Evolutionary conservation across 2,888 invertebrate genomes (phyloP), one percentile per base, ranked within the genome.

Genomic region (Dugesia japonica): DNA sequence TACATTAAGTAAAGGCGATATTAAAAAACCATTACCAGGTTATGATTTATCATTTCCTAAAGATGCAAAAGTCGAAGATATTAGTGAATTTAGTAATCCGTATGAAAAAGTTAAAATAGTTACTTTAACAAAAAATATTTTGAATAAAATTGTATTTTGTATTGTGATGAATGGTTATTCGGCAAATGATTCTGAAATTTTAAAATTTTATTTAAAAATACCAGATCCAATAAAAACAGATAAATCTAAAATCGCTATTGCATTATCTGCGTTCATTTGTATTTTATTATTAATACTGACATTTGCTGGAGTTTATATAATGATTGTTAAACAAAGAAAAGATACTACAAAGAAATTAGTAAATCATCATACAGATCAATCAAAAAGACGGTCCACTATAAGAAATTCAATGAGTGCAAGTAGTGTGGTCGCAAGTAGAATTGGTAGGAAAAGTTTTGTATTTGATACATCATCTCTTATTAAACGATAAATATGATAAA

Each of bases 201-300:
- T 56, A 13, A 56, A n/a, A n/a, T 56, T 56, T 56, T 20, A 56
- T 56, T 23, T n/a, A 7, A 56, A 56, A 56, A 4, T 20, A 4
- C 56, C 56, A n/a, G 7, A 9, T 56, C 7, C 56, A 56, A 4
- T 7, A 4, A 56, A 56, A 56, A 56, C n/a, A 13, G n/a, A n/a
- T 13, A 4, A n/a, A 56, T 9, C 56, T 4, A 56, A 4, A 20
- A 4, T 56, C 9, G 56, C 56, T 9, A 56, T 56, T 20, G 7
- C n/a, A 20, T 56, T 56, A 23, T 4, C 56, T 4, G 56, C 23
- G 4, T 56, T 56, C 17, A 23, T 56, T 56, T 56, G 56, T 56
- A 56, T 56, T 56, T 56, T 56, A n/a, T n/a, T 56, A 56, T n/a
- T 56, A 56, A n/a, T 23, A 4, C n/a, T 56, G 56, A 56, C 56